A percentile compares a stretch with the other conserved stretches of the same genome.
Conservation (phyloP, 2,888 invertebrate genomes). For the Callimorpha dominula region DNA sequence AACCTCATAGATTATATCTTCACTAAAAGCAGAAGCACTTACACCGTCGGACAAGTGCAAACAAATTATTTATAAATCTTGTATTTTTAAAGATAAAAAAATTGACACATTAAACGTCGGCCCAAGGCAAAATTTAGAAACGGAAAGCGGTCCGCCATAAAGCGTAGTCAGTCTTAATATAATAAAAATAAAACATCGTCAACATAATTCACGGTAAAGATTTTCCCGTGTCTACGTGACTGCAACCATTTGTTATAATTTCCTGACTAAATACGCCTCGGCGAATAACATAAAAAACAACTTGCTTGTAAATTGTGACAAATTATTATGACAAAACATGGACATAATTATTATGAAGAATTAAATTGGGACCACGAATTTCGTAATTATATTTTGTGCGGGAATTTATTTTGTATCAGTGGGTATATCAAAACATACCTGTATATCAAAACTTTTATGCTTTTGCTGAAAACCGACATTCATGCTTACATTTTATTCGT, state of each 20-base stretch:
- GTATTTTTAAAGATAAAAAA: background rate
- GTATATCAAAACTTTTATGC: too few species aligned
- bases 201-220: slow-evolving; percentile 57
- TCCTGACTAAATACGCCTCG: slow-evolving; percentile 59
- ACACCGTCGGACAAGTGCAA: background rate
- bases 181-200: slow-evolving; percentile 50
- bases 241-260: slow-evolving; percentile 69
- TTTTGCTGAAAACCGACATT: too few species aligned
- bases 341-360: slow-evolving; percentile 35
- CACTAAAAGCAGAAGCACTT: background rate
- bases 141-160: slow-evolving; percentile 17
- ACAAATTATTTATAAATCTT: background rate
- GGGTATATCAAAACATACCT: too few species aligned
- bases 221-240: slow-evolving; percentile 47
- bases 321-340: slow-evolving; percentile 59
- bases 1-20: background rate
- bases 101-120: background rate
- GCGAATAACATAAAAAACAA: slow-evolving; percentile 61
- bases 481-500: too few species aligned
- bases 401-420: background rate
- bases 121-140: background rate
- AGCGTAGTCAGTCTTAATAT: slow-evolving; percentile 46
- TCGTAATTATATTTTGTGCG: slow-evolving; percentile 1
- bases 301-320: slow-evolving; percentile 66
- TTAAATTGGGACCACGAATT: slow-evolving; percentile 15